Base-by-base conservation (phyloP, 2,797 vertebrate genomes). In the Sitta carolinensis region DNA sequence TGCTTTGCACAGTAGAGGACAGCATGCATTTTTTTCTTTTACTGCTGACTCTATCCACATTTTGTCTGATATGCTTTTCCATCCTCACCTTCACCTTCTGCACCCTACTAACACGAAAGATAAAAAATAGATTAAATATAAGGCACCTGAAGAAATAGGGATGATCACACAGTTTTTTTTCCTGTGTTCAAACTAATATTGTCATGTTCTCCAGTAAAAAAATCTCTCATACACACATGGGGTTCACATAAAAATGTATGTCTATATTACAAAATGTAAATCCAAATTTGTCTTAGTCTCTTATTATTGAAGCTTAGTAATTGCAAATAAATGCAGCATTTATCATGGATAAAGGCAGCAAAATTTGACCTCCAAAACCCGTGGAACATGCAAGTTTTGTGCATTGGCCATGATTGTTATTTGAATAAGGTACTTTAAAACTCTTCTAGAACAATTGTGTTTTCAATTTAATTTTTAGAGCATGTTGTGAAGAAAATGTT, bases 41-140 rank as follows among this genome's bases (percentile, higher is more conserved):
- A 90, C n/a, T 96, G 95, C 92, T 95, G 94, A 94, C 91, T 96
- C 70, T 84, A 79, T 82, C 76, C 55, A 79, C 92, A 84, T 95
- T 95, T 94, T 90, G 66, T 74, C 70, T 93, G 85, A 73, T 92
- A 84, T 7, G 66, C 73, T 96, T 96, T 95, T 95, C 87, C 48
- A 76, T 84, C 58, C 15, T 51, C 67, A 91, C 91, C 80, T 96
- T 96, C 91, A 93, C 89, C 88, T 90, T 93, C 58, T 87, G 51
- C 19, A 68, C 47, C 23, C 74, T 83, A 51, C 23, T 38, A 94
- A 80, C 64, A 78, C 45, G 85, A 93, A 93, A 84, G 77, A 92
- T 79, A 92, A 92, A 95, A 93, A 91, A 86, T 50, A 91, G 48
- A 88, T 94, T 91, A 95, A 92, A 87, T 89, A 26, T 29, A 59